Evolutionary conservation across 1,140 invertebrate genomes (phyloP).

Genomic region (Lamellibrachia luymesi): DNA sequence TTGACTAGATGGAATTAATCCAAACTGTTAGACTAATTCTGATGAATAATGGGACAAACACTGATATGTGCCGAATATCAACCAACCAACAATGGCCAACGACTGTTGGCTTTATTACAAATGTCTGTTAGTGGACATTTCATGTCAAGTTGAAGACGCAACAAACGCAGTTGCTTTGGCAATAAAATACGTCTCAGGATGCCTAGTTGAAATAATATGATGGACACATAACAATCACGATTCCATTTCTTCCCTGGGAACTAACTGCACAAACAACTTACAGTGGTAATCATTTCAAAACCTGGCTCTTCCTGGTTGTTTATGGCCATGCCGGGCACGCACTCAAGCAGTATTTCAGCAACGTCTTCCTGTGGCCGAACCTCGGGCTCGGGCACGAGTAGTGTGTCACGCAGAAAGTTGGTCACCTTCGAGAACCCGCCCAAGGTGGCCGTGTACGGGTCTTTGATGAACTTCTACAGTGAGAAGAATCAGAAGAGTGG

Average conservation of each 20-base stretch:
- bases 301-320: slow-evolving; percentile 57
- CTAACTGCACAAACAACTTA: slow-evolving; percentile 18
- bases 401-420: slow-evolving; percentile 61
- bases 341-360: slow-evolving; percentile 63
- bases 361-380: slow-evolving; percentile 44
- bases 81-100: too few relatives aligned
- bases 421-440: slow-evolving; percentile 82
- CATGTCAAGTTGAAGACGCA: too few relatives aligned
- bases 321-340: slow-evolving; percentile 57
- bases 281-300: slow-evolving; percentile 55
- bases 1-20: too few relatives aligned
- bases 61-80: too few relatives aligned
- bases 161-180: too few relatives aligned
- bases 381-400: slow-evolving; percentile 42
- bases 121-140: too few relatives aligned
- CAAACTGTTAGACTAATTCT: too few relatives aligned
- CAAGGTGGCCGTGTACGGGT: slow-evolving; percentile 77
- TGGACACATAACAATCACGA: neutral
- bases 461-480: slow-evolving; percentile 59
- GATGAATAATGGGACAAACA: too few relatives aligned
- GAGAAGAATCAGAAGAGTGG: slow-evolving; percentile 54
- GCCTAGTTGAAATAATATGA: too few relatives aligned
- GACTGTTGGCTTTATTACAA: too few relatives aligned
- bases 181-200: too few relatives aligned
- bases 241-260: neutral